Evolutionary conservation across 2,888 invertebrate genomes (phyloP), one percentile per base, ranked within the genome.

Genomic region (Bombyx huttoni): DNA sequence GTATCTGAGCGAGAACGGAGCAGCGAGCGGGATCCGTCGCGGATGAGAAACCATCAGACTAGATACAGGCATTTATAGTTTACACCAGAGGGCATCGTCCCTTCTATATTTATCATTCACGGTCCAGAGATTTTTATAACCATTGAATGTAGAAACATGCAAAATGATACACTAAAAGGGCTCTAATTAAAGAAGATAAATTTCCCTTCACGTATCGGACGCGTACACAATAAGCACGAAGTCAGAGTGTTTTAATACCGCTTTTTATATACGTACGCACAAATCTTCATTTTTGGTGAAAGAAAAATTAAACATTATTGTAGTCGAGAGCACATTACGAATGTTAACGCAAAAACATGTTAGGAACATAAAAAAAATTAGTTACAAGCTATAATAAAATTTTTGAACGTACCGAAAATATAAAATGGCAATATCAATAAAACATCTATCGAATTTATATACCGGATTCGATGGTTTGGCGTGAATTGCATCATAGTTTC

Each of bases 51-150:
- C 61, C 72, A 61, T 62, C 67, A 71, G 72, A 73, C 75, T 76
- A 73, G 69, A 64, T 57, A 62, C 65, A 65, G 55, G 52, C 40
- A 54, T 50, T 47, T 51, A 50, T 51, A 48, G 49, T 63, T 65
- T 64, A 64, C 64, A 67, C 62, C 65, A 57, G 64, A 75, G 80
- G 76, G 75, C 75, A 74, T 73, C 74, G 75, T 68, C 68, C 77
- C 68, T 76, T 73, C 65, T 64, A 62, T 72, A 68, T 72, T 71
- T 66, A 74, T 70, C 70, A 64, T 67, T 61, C 67, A 74, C 73
- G 75, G 67, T 73, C 66, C 68, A 70, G 62, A 60, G 68, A 62
- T 60, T 66, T 60, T 59, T 60, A 63, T 62, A 61, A 62, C 58
- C 57, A 63, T 54, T 47, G 52, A 50, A 50, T 47, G 50, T 50